Base-by-base conservation (phyloP, 1,140 invertebrate genomes). In the Hormaphis cornu region DNA sequence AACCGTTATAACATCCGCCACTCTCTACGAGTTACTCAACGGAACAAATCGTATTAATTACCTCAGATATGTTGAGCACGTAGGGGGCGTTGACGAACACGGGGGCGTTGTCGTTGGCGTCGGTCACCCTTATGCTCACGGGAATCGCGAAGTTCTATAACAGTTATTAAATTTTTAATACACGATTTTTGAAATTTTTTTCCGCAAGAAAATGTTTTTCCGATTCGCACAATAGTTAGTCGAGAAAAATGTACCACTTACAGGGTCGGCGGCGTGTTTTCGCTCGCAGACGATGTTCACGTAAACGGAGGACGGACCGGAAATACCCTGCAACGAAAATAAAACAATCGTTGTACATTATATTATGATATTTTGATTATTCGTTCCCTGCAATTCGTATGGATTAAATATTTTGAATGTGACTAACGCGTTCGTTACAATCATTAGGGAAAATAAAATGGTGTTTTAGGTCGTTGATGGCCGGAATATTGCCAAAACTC, bases 71-170 rank as follows among this genome's bases (percentile, higher is more conserved):
- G 73, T 91, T 89, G 54, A 92, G 80, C 14, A 85, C 82, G 75
- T 91, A 93, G 7, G 90, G 90, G 6, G 88, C 86, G 70, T 89
- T 89, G 33, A 87, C 80, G 80, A 93, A 93, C 73, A 85, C 80
- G 0, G 91, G 91, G 7, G 89, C 87, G 80, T 94, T 94, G 78
- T 95, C 92, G 77, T 95, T 95, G 20, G 89, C 91, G 80, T 95
- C 93, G 24, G 87, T 91, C n/a, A 95, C 91, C 71, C 91, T 82
- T 50, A 95, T 89, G 75, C 91, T 91, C 24, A 95, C 87, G 10
- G 92, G 92, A 75, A 95, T 91, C 9, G 89, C 85, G 75, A 93
- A 91, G 72, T 86, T 89, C 88, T 91, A 76, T 58, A 77, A 78
- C 66, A 53, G 53, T 42, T 63, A 24, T 48, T 46, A 56, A 58